Evolutionary conservation across 2,113 vertebrate genomes (phyloP).

Genomic region (Brienomyrus brachyistius): DNA sequence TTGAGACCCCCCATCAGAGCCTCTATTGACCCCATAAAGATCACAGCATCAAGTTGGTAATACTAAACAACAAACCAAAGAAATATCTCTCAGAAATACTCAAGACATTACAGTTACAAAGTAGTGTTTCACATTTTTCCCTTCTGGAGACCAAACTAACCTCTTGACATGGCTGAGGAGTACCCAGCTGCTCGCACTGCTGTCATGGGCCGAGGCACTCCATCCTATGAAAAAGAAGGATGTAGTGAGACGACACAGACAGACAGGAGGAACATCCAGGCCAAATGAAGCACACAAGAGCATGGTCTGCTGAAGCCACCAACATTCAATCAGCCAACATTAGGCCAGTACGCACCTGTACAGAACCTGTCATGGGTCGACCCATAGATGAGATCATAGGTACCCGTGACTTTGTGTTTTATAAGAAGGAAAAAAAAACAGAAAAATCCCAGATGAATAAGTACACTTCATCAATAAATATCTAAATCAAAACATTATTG

Average conservation of each 20-base stretch:
- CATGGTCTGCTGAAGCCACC: background rate
- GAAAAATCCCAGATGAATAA: background rate
- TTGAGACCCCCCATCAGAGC: no score
- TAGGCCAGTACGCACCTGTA: conserved; percentile 65
- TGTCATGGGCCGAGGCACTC: conserved; percentile 83
- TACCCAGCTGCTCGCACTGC: conserved; percentile 90
- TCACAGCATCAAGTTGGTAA: background rate
- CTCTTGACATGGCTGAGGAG: conserved; percentile 71
- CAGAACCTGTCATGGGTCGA: conserved; percentile 78
- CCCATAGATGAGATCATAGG: conserved; percentile 76
- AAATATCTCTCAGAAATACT: background rate
- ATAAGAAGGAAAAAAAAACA: conserved; percentile 17
- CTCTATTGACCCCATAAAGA: no score
- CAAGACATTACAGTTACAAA: background rate
- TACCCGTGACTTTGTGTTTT: conserved; percentile 63
- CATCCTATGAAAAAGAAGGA: conserved; percentile 65
- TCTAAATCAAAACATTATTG: background rate
- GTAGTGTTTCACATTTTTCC: background rate
- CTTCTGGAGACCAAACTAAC: conserved; percentile 47
- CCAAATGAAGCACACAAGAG: background rate
- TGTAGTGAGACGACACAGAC: background rate
- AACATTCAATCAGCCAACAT: background rate
- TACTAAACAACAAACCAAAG: background rate
- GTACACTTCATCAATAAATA: background rate
- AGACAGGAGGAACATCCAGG: background rate